These are phyloP conservation scores for Cydia amplana DNA, from an alignment of 1,140 invertebrate species.

Conservation along the genomic window DNA sequence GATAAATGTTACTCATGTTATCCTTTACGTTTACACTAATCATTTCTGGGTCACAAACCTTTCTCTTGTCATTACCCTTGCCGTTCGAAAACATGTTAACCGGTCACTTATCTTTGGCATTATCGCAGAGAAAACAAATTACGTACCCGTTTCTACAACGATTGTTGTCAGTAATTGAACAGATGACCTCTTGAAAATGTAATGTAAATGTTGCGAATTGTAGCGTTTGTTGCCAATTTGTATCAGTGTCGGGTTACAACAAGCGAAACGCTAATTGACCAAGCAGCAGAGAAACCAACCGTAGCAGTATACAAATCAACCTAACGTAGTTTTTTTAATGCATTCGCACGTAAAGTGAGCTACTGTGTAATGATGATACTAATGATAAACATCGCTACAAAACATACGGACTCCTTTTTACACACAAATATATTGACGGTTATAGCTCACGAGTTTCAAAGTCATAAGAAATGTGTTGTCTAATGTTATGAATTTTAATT, in stretches of 20 bases:
- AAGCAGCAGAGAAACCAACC: not conserved
- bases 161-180: not conserved
- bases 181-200: not conserved
- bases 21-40: not conserved
- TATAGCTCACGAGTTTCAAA: constrained; percentile 16
- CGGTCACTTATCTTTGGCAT: not conserved
- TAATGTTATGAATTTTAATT: not conserved
- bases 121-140: constrained; percentile 6
- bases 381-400: not conserved
- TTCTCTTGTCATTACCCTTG: constrained; percentile 11
- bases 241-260: not conserved
- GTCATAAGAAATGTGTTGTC: not conserved
- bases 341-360: not conserved
- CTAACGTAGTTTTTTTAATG: not conserved
- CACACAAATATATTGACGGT: not conserved
- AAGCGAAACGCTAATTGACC: constrained; percentile 1
- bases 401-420: not conserved
- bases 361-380: too few relatives aligned
- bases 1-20: not conserved
- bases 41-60: not conserved
- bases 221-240: constrained; percentile 9
- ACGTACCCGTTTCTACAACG: not conserved
- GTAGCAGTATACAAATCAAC: constrained; percentile 12
- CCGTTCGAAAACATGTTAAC: constrained; percentile 13
- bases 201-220: not conserved